phyloP scores from a whole-genome alignment of 2,797 vertebrate species.

The Anguilla pacifica region DNA sequence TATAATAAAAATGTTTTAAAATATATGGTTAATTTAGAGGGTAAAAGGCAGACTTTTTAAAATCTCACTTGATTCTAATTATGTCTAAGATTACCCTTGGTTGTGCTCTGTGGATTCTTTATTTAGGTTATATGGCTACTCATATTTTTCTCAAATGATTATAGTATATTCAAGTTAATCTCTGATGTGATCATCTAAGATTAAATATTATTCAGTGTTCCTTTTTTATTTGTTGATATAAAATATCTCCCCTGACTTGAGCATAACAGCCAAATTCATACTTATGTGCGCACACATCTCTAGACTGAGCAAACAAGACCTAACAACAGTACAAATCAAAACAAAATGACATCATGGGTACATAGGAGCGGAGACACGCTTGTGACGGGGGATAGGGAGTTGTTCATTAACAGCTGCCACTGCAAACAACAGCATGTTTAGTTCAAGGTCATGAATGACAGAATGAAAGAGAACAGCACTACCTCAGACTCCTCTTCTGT shows the following conservation, averaged over 20 bases:
- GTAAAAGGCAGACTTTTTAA: neutral
- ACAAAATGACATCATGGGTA: neutral
- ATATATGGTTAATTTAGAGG: neutral
- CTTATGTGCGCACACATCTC: slow-evolving; percentile 16
- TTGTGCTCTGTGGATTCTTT: neutral
- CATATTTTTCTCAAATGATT: neutral
- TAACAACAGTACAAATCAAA: neutral
- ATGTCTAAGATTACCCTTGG: neutral
- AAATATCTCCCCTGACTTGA: neutral
- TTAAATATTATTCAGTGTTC: neutral
- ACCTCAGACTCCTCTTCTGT: neutral
- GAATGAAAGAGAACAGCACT: neutral
- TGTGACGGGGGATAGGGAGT: neutral
- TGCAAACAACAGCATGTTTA: slow-evolving; percentile 4
- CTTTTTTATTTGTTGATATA: neutral
- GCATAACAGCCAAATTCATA: neutral
- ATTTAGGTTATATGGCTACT: neutral
- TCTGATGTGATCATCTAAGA: neutral
- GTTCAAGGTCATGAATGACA: neutral
- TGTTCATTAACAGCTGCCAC: slow-evolving; percentile 12
- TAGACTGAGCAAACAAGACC: neutral
- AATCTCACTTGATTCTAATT: neutral
- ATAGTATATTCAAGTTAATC: neutral
- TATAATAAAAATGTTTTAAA: neutral
- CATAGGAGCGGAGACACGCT: neutral